phyloP scores from a whole-genome alignment of 2,113 vertebrate genomes.

The Eira barbara region DNA sequence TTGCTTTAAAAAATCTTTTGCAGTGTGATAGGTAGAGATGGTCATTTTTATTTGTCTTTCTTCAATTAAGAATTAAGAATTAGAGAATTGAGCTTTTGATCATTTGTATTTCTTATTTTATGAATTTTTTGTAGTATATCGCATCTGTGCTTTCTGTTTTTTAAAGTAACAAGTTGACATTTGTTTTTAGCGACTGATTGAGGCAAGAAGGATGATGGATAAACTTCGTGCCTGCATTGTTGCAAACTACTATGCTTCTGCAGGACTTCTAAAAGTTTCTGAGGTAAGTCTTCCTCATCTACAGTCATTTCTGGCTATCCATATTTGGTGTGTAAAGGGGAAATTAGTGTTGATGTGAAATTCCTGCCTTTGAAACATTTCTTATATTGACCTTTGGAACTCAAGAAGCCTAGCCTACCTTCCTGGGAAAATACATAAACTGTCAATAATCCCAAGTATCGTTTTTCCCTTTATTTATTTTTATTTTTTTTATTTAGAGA shows the following conservation, averaged over 20 bases:
- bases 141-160: neutral
- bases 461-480: neutral
- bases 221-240: conserved; percentile 98
- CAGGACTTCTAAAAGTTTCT: conserved; percentile 90
- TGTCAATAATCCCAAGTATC: neutral
- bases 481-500: neutral
- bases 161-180: conserved; percentile 15
- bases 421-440: neutral
- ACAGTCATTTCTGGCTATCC: neutral
- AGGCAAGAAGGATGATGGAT: conserved; percentile 99
- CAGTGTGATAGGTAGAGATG: neutral
- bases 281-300: conserved; percentile 85
- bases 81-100: neutral
- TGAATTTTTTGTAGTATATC: neutral
- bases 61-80: too few relatives aligned
- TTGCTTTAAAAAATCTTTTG: neutral
- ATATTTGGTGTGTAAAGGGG: neutral
- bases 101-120: conserved; percentile 41
- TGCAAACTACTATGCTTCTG: conserved; percentile 96
- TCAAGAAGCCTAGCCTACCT: neutral
- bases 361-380: neutral
- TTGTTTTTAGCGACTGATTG: conserved; percentile 91
- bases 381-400: neutral
- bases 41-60: neutral
- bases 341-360: neutral